Evolutionary conservation across 2,888 invertebrate genomes (phyloP).

Genomic region (Caradrina clavipalpis): DNA sequence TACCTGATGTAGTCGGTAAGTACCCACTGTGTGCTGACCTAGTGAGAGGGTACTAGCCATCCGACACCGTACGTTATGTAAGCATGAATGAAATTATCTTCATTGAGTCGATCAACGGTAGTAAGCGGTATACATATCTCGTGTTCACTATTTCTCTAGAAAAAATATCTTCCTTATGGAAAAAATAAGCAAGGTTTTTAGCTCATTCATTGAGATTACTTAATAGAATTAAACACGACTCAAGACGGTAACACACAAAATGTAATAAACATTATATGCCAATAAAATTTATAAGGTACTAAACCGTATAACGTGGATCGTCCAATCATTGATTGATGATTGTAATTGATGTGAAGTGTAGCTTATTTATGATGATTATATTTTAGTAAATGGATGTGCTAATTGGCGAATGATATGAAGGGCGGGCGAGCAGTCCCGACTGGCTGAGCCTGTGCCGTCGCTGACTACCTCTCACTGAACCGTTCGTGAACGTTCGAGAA

Average conservation of each 20-base stretch:
- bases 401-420: constrained; percentile 34
- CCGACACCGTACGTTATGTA: not conserved
- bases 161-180: no score
- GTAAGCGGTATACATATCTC: no score
- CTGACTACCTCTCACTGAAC: constrained; percentile 3
- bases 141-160: not conserved
- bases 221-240: not conserved
- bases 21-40: constrained; percentile 1
- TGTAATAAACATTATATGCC: not conserved
- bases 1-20: not conserved
- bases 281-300: constrained; percentile 5
- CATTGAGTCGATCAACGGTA: not conserved
- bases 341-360: constrained; percentile 4
- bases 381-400: constrained; percentile 17
- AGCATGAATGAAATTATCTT: constrained; percentile 30
- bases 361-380: constrained; percentile 16
- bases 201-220: not conserved
- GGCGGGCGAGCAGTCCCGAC: constrained; percentile 13
- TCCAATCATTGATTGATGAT: not conserved
- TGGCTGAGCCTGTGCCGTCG: not conserved
- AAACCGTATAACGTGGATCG: not conserved
- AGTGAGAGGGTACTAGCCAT: not conserved
- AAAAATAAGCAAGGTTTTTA: not conserved
- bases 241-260: not conserved
- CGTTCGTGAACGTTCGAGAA: no score